phyloP scores from a whole-genome alignment of 1,140 invertebrate genomes.

The Drosophila kurseongensis region DNA sequence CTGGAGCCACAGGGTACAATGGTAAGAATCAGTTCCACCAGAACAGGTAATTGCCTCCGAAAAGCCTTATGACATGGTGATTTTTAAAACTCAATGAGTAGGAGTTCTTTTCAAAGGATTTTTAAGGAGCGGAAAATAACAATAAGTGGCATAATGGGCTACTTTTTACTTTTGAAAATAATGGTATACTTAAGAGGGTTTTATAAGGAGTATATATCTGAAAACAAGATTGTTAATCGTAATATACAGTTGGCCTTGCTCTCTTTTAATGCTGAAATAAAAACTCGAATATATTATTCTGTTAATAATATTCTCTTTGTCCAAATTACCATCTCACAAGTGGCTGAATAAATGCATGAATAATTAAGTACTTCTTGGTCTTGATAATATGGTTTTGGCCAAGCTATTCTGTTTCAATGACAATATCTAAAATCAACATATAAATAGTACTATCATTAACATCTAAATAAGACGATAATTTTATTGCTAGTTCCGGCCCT shows the following conservation, averaged over 20 bases:
- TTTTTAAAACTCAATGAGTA: slow-evolving; percentile 17
- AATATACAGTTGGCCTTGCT: too few relatives aligned
- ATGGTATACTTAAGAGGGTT: too few relatives aligned
- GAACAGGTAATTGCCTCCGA: slow-evolving; percentile 24
- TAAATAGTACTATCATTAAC: background rate
- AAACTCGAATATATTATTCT: too few relatives aligned
- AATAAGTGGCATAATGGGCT: slow-evolving; percentile 20
- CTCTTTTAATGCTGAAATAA: too few relatives aligned
- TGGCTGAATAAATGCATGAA: too few relatives aligned
- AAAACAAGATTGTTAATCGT: too few relatives aligned
- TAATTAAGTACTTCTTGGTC: too few relatives aligned
- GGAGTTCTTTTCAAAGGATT: slow-evolving; percentile 10
- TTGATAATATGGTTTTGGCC: background rate
- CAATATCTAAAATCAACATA: background rate
- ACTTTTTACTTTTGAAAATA: too few relatives aligned
- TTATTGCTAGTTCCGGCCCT: background rate
- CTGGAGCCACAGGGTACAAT: slow-evolving; percentile 44
- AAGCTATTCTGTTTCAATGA: background rate
- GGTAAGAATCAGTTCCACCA: slow-evolving; percentile 38
- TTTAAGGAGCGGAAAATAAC: slow-evolving; percentile 29
- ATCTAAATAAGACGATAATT: background rate
- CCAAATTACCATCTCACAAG: too few relatives aligned
- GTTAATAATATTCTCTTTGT: too few relatives aligned
- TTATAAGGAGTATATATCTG: too few relatives aligned
- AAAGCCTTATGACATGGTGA: slow-evolving; percentile 24